Conservation (phyloP, 2,888 invertebrate genomes). For the Melanotus villosus region DNA sequence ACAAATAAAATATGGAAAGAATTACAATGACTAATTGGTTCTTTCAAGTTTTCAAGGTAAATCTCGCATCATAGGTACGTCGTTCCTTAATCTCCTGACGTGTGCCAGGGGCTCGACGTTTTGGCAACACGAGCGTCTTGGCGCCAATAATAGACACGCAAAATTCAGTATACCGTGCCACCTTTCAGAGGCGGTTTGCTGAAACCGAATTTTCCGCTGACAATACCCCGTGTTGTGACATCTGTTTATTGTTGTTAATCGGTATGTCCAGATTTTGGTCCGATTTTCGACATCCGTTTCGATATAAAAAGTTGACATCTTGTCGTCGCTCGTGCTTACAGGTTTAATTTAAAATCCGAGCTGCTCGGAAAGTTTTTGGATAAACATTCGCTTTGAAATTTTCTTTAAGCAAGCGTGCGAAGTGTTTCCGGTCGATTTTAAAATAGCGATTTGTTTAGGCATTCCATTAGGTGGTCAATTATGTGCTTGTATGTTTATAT, state of each 20-base stretch:
- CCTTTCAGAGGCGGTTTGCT: slow-evolving; percentile 59
- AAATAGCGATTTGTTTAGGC: slow-evolving; percentile 15
- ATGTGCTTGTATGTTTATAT: slow-evolving; percentile 34
- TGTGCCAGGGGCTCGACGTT: slow-evolving; percentile 39
- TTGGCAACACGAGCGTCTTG: slow-evolving; percentile 53
- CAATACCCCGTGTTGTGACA: slow-evolving; percentile 6
- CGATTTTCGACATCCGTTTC: neutral
- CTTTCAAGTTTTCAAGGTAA: slow-evolving; percentile 29
- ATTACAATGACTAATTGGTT: no score
- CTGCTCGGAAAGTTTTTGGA: neutral
- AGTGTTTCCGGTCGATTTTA: neutral
- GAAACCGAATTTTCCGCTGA: slow-evolving; percentile 48
- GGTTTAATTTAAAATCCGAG: neutral
- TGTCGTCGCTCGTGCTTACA: no score
- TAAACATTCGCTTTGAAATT: neutral
- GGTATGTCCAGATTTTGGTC: neutral
- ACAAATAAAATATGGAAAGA: no score
- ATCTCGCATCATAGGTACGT: slow-evolving; percentile 8
- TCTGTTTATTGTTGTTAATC: slow-evolving; percentile 15
- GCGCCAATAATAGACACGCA: slow-evolving; percentile 60
- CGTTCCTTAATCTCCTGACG: slow-evolving; percentile 29
- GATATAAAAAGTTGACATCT: neutral
- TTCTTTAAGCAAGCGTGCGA: neutral
- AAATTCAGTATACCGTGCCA: slow-evolving; percentile 57
- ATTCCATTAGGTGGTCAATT: slow-evolving; percentile 1